Evolutionary conservation across 35 echinoderm and acorn worm species (phyloP), one percentile per base, ranked within the genome.

Genomic region (Apostichopus japonicus): DNA sequence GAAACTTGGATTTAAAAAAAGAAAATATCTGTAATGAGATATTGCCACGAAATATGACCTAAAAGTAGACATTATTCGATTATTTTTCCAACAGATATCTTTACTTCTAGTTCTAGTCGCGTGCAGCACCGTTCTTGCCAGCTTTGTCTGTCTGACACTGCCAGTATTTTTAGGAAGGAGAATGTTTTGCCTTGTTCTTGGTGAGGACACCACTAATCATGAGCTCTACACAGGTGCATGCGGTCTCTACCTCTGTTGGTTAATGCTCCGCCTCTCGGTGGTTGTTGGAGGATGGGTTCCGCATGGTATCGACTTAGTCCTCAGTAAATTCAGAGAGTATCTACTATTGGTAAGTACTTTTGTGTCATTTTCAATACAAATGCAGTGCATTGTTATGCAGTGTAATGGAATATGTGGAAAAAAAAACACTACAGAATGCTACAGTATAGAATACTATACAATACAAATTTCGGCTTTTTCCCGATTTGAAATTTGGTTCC

Each of bases 211-310:
- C 61, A 94, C 90, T 9, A 91, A 94, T 13, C 97, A 99, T 92
- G 97, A 99, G 90, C 93, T 99, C 10, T 99, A 99, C 83, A 99
- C 97, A 27, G 97, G 93, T 55, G 97, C 97, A 8, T 96, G 95
- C 80, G 97, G 97, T 1, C 93, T 99, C 52, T 99, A 99, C 86
- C 88, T 96, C 10, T 99, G 97, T 59, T 99, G 97, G 97, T 58
- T 99, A 72, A 61, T 92, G 4, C 90, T 93, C 52, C 88, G 97
- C 86, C 91, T 94, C 16, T 59, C 79, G 4, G 86, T 93, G 17
- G 89, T 99, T 17, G 61, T 99, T 6, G 63, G 87, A 62, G 90
- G 95, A 27, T 99, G 97, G 97, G 89, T 96, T 16, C 97, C 97
- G 17, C 91, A 94, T 14, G 95, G 97, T 9, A 65, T 92, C 53